Conservation (phyloP, 30 jellyfish, hydroid and myxozoan species). For the Nemopilema nomurai region DNA sequence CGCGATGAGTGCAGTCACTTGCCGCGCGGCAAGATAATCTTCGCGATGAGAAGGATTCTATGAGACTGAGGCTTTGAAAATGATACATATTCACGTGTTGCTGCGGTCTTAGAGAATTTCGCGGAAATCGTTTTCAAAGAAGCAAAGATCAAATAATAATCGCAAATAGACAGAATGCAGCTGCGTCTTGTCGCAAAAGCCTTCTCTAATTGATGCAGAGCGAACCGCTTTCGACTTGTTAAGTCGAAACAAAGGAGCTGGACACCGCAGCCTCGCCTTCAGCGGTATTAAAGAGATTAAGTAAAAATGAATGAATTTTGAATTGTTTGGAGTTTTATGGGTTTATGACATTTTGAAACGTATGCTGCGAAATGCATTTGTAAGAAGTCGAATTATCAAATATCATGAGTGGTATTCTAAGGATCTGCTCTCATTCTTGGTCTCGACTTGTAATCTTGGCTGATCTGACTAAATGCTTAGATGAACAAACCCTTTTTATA, state of each 20-base stretch:
- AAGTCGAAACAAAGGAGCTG: conserved; percentile 52
- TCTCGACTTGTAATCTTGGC: not conserved
- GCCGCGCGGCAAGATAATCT: not conserved
- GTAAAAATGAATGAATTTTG: conserved; percentile 9
- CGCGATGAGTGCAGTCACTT: not conserved
- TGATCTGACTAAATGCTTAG: not conserved
- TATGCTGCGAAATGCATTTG: not conserved
- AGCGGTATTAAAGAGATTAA: not conserved
- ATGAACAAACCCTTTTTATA: too few relatives aligned
- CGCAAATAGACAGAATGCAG: conserved; percentile 38
- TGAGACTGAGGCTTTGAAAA: conserved; percentile 3
- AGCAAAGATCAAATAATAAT: conserved; percentile 41
- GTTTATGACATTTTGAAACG: not conserved
- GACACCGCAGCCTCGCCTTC: conserved; percentile 31
- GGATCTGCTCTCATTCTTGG: not conserved
- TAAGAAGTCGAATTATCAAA: not conserved
- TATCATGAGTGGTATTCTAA: not conserved
- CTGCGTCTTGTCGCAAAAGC: conserved; percentile 28
- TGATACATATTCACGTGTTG: conserved; percentile 39
- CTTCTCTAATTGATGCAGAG: conserved; percentile 50
- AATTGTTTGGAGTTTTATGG: not conserved
- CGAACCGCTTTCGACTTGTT: conserved; percentile 49
- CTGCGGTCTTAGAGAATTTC: conserved; percentile 50
- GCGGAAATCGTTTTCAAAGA: conserved; percentile 48
- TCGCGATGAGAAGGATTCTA: not conserved